These are phyloP conservation scores for Chinchilla lanigera DNA, from an alignment of 2,113 vertebrate genomes.

Conservation along the genomic window DNA sequence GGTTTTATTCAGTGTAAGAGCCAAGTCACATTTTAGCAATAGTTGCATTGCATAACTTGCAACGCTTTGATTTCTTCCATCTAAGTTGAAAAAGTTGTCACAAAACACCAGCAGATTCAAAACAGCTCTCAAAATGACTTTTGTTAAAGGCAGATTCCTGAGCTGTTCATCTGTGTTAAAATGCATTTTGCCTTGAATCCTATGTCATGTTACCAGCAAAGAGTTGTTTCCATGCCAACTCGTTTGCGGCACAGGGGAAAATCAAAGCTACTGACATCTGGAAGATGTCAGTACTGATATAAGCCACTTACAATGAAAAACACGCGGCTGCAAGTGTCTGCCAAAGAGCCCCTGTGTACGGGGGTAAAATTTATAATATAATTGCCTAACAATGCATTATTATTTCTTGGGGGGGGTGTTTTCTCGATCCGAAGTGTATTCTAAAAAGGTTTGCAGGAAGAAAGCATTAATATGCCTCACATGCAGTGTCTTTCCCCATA, in stretches of 20 bases:
- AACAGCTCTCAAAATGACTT: slow-evolving; percentile 89
- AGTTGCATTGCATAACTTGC: slow-evolving; percentile 57
- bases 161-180: slow-evolving; percentile 91
- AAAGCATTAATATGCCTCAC: slow-evolving; percentile 72
- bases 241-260: slow-evolving; percentile 87
- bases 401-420: slow-evolving; percentile 84
- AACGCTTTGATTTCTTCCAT: slow-evolving; percentile 71
- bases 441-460: slow-evolving; percentile 77
- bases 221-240: slow-evolving; percentile 93
- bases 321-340: slow-evolving; percentile 82
- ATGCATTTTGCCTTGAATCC: slow-evolving; percentile 91
- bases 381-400: slow-evolving; percentile 79
- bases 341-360: slow-evolving; percentile 85
- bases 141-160: slow-evolving; percentile 89
- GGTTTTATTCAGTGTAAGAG: slow-evolving; percentile 33
- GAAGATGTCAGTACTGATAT: slow-evolving; percentile 89
- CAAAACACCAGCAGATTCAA: slow-evolving; percentile 88
- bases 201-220: slow-evolving; percentile 91
- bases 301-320: slow-evolving; percentile 88
- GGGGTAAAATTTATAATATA: slow-evolving; percentile 83
- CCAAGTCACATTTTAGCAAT: slow-evolving; percentile 73
- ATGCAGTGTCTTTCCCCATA: slow-evolving; percentile 63
- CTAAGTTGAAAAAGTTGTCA: slow-evolving; percentile 87
- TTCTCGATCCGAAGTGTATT: slow-evolving; percentile 78
- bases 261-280: slow-evolving; percentile 92